Conservation (phyloP, 1,140 invertebrate genomes). For the Brachionus angularis region DNA sequence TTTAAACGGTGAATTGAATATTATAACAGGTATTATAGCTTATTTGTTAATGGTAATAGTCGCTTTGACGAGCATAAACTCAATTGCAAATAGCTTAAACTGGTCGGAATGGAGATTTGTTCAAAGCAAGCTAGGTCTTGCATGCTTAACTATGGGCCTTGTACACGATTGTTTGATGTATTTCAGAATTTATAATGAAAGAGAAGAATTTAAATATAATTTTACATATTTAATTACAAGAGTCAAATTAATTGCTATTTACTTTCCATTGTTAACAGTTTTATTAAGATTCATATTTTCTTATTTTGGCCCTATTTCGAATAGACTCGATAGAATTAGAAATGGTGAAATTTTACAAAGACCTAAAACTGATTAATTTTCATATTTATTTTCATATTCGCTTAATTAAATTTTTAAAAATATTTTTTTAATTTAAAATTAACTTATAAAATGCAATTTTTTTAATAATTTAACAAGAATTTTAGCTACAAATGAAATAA, state of each 20-base stretch:
- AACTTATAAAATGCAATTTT: too few species aligned
- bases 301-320: neutral
- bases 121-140: conserved; percentile 51
- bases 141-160: conserved; percentile 48
- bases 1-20: conserved; percentile 51
- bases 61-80: conserved; percentile 50
- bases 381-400: too few species aligned
- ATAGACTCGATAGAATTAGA: conserved; percentile 2
- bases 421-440: too few species aligned
- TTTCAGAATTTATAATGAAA: conserved; percentile 45
- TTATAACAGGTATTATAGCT: conserved; percentile 49
- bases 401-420: too few species aligned
- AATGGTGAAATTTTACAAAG: neutral
- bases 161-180: conserved; percentile 50
- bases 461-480: too few species aligned
- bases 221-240: conserved; percentile 14
- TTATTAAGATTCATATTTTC: conserved; percentile 12
- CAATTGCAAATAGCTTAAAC: conserved; percentile 50
- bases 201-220: conserved; percentile 37
- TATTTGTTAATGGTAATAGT: conserved; percentile 49
- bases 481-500: too few species aligned
- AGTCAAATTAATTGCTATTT: conserved; percentile 36
- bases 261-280: conserved; percentile 33
- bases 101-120: conserved; percentile 53
- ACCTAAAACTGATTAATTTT: too few species aligned